Base-by-base conservation (phyloP, 92 coral and sea anemone genomes). In the Nematostella vectensis region DNA sequence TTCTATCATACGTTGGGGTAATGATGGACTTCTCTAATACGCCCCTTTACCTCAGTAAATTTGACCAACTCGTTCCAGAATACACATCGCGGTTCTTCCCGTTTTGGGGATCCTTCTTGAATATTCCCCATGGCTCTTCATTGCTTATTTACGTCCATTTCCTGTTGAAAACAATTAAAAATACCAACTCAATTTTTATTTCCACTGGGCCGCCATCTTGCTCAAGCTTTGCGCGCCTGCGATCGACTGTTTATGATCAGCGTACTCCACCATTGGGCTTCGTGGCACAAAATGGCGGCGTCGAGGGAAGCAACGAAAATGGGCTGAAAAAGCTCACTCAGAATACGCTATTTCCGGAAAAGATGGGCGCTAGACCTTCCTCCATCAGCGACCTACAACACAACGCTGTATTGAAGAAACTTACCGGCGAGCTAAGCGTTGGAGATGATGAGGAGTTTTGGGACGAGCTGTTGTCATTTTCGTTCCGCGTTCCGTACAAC, bases 321-420 rank as follows among this genome's bases (percentile, higher is more conserved):
- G 55, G 29, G 19, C 29, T 65, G 20, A 54, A 28, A 17, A 38
- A 20, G 13, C 21, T 47, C 19, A 62, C 51, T 21, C 27, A 50
- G n/a, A 66, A 27, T 22, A 9, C 16, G 19, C 24, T 17, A 48
- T 42, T 11, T 66, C 33, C 22, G 15, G 30, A 13, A 30, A 63
- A 27, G 24, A 91, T 91, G 98, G 98, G 98, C 33, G 95, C 95
- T 25, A 85, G 77, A 58, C 98, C 98, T 56, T 91, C 98, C 31
- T 91, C 98, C 21, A 72, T 91, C 20, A 91, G 94, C 50, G 98
- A 91, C 47, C 72, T 91, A 23, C 88, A 91, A 57, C 91, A 91
- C 56, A 91, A 91, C 39, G 74, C 88, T 22, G 87, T 91, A 49
- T 83, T 91, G 24, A 88, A 85, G 69, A 78, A 72, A 47, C 69